These are phyloP conservation scores for Brachionus angularis DNA, from an alignment of 1,140 invertebrate genomes.

Conservation along the genomic window DNA sequence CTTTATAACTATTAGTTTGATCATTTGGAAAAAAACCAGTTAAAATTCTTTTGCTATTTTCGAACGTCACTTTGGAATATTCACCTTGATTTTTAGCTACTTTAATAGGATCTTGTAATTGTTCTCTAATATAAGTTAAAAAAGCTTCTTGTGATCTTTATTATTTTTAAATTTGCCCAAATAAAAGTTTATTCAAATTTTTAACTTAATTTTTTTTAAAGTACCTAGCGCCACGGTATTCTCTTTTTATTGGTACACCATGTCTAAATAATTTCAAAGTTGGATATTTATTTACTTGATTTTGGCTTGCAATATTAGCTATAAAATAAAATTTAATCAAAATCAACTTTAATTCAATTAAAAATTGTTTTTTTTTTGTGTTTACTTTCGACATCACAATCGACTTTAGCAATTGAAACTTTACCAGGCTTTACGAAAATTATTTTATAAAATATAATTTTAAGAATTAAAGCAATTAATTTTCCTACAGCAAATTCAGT, in stretches of 20 bases:
- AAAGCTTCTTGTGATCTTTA: conserved; percentile 72
- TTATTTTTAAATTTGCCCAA: conserved; percentile 50
- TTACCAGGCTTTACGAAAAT: not conserved
- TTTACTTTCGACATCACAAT: conserved; percentile 41
- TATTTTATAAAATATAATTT: not conserved
- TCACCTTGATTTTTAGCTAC: conserved; percentile 69
- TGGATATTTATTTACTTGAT: conserved; percentile 74
- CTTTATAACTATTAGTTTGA: conserved; percentile 66
- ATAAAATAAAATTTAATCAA: not conserved
- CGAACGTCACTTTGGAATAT: not conserved
- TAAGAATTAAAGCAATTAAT: not conserved
- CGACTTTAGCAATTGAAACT: conserved; percentile 37
- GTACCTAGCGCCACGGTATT: conserved; percentile 73
- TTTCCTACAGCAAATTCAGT: not conserved
- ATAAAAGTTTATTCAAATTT: not conserved
- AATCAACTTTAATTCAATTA: not conserved
- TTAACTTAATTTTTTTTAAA: not conserved
- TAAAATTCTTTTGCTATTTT: conserved; percentile 65
- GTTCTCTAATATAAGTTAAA: conserved; percentile 75
- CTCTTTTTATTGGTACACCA: conserved; percentile 84
- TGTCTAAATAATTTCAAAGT: conserved; percentile 92
- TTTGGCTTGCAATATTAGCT: conserved; percentile 8
- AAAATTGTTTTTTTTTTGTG: too few species aligned
- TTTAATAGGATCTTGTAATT: conserved; percentile 81
- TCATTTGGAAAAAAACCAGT: conserved; percentile 86